Evolutionary conservation across 2,113 vertebrate genomes (phyloP).

Genomic region (Protobothrops mucrosquamatus): DNA sequence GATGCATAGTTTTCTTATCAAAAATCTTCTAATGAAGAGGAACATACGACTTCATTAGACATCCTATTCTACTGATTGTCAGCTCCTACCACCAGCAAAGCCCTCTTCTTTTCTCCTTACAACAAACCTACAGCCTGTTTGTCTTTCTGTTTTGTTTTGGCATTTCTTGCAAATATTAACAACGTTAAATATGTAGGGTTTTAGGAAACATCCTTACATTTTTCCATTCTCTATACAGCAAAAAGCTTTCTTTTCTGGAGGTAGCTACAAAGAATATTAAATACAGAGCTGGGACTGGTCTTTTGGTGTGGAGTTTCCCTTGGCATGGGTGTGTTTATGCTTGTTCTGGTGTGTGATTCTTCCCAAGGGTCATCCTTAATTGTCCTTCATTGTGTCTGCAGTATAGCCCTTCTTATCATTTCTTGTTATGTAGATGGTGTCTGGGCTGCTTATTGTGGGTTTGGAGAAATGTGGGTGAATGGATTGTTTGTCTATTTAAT

Average conservation of each 20-base stretch:
- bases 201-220: not conserved
- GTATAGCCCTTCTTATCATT: not conserved
- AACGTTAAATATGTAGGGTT: not conserved
- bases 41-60: not conserved
- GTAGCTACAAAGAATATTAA: too few relatives aligned
- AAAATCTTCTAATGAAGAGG: not conserved
- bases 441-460: not conserved
- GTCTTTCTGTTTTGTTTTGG: not conserved
- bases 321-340: not conserved
- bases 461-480: not conserved
- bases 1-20: not conserved
- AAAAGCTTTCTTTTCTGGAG: too few relatives aligned
- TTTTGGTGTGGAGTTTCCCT: not conserved
- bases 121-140: not conserved
- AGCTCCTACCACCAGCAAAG: not conserved
- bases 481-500: not conserved
- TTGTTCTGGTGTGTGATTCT: not conserved
- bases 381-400: not conserved
- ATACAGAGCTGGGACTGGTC: not conserved
- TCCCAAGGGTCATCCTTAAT: not conserved
- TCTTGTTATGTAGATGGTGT: not conserved
- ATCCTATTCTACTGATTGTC: not conserved
- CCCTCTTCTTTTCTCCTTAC: not conserved
- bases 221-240: not conserved
- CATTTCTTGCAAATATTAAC: not conserved